Evolutionary conservation across 2,797 vertebrate genomes (phyloP).

Genomic region (Selene dorsalis): DNA sequence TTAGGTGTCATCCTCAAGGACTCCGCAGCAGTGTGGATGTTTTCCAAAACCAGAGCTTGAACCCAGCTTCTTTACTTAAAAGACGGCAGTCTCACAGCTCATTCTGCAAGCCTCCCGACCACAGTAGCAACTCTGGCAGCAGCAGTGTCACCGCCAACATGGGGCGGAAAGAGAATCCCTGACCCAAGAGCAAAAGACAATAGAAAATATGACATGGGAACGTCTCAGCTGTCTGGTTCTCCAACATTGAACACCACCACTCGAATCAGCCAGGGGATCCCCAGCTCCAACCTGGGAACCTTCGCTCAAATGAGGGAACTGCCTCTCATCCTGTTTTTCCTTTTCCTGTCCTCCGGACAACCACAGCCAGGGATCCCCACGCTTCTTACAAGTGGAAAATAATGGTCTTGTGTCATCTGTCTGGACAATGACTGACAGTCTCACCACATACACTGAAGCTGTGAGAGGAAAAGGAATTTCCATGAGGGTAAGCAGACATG

Average conservation of each 20-base stretch:
- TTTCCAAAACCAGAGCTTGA: conserved; percentile 55
- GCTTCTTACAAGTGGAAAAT: conserved; percentile 74
- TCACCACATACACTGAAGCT: conserved; percentile 39
- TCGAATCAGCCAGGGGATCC: conserved; percentile 68
- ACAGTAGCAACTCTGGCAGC: conserved; percentile 51
- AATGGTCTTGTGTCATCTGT: conserved; percentile 62
- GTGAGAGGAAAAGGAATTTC: conserved; percentile 68
- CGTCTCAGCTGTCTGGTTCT: conserved; percentile 82
- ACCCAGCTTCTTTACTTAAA: conserved; percentile 60
- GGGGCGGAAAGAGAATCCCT: conserved; percentile 73
- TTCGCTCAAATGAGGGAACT: conserved; percentile 48
- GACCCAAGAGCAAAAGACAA: conserved; percentile 75
- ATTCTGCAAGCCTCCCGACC: conserved; percentile 45
- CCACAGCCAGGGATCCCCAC: conserved; percentile 62
- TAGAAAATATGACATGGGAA: conserved; percentile 79
- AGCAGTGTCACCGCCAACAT: conserved; percentile 44
- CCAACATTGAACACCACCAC: conserved; percentile 74
- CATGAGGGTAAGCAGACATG: conserved; percentile 61
- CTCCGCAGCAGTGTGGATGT: conserved; percentile 49
- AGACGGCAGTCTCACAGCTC: conserved; percentile 59
- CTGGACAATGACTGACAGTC: conserved; percentile 59
- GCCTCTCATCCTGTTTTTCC: conserved; percentile 75
- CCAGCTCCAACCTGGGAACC: conserved; percentile 48
- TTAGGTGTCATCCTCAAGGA: conserved; percentile 63
- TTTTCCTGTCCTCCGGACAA: conserved; percentile 52